phyloP scores from a whole-genome alignment of 2,113 vertebrate species.

The Eidolon helvum region DNA sequence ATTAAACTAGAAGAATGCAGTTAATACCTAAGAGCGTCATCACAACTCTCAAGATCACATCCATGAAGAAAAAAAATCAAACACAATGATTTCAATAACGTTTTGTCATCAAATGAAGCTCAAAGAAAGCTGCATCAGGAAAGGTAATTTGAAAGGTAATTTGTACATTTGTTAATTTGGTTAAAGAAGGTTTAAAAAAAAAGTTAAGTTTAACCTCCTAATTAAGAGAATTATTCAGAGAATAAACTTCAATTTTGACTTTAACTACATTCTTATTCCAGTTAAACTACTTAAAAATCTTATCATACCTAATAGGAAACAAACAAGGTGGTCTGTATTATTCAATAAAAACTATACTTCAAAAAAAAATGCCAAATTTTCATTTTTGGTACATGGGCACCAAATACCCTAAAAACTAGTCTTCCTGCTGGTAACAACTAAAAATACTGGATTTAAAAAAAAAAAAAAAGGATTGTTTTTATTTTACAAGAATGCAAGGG shows the following conservation, averaged over 20 bases:
- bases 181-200: constrained; percentile 2
- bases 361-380: background rate
- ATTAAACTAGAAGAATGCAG: background rate
- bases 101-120: background rate
- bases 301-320: background rate
- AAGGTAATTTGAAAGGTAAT: background rate
- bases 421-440: background rate
- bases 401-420: background rate
- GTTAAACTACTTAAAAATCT: background rate
- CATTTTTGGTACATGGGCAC: background rate
- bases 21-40: background rate
- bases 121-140: background rate
- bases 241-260: constrained; percentile 22
- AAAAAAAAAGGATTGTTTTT: background rate
- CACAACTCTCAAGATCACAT: background rate
- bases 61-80: background rate
- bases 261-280: background rate
- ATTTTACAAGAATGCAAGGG: background rate
- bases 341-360: background rate
- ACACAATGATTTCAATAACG: background rate
- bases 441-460: background rate
- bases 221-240: background rate
- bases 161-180: background rate
- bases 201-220: background rate
- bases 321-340: background rate